Evolutionary conservation across 2,797 vertebrate genomes (phyloP), one percentile per base, ranked within the genome.

Genomic region (Artibeus jamaicensis): DNA sequence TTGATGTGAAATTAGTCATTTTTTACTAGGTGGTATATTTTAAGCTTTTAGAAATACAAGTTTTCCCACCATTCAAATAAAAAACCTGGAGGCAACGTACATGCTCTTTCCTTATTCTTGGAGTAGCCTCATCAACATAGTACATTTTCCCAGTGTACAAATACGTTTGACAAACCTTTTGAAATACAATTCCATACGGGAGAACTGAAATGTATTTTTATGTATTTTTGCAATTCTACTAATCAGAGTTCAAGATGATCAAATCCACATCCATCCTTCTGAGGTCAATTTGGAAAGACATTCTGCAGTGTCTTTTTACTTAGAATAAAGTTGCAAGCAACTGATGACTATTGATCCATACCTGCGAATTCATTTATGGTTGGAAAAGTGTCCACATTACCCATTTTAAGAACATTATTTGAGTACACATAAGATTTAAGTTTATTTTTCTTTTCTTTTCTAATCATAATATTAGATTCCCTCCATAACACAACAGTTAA

Each of bases 341-440:
- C 78, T 91, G 89, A 26, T 76, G 83, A 70, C n/a, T 84, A 84
- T 93, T 76, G 95, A 97, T 91, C 50, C 37, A 59, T 46, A 70
- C 8, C 34, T 86, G 24, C 24, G 91, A 88, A 89, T 88, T 62
- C 1, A 12, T 46, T 89, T 93, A 90, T 62, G 44, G 93, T 50
- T 83, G 55, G 39, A 83, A 94, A 83, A 79, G 5, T 37, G 29
- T 65, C 55, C 68, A 78, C 48, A 67, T 85, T n/a, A 39, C 22
- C 94, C 68, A 83, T 44, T 78, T 78, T 65, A 48, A 82, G 37
- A 90, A 82, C 19, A 42, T 65, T 82, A 89, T 76, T 57, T 83
- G n/a, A 70, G 6, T 65, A 76, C 6, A 76, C 3, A 19, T 73
- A 70, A 85, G 11, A 78, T 9, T 26, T 68, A 46, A 26, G 9